phyloP scores from a whole-genome alignment of 2,888 invertebrate species.

The Lutraria lutraria region DNA sequence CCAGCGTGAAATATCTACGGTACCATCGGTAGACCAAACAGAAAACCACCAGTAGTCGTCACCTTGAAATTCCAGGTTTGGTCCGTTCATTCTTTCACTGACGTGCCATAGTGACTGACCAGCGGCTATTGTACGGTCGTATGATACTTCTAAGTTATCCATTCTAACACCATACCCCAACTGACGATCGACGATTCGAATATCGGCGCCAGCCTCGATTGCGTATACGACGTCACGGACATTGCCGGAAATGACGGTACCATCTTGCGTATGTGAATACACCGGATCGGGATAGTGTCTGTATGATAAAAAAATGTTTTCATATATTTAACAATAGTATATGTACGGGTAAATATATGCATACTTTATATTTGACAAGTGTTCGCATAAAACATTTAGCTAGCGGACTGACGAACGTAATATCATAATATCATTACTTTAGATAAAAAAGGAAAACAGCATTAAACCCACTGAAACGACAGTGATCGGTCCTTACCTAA shows the following conservation, averaged over 20 bases:
- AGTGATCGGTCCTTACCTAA: constrained; percentile 49
- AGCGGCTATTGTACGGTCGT: constrained; percentile 57
- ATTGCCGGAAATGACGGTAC: constrained; percentile 62
- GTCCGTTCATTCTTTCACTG: constrained; percentile 65
- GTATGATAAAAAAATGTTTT: background rate
- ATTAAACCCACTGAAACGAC: too few species aligned
- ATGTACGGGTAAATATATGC: too few species aligned
- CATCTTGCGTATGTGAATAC: constrained; percentile 69
- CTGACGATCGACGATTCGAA: constrained; percentile 67
- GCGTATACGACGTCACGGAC: constrained; percentile 65
- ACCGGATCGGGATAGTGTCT: constrained; percentile 58
- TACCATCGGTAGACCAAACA: constrained; percentile 68
- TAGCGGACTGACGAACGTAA: too few species aligned
- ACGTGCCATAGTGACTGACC: constrained; percentile 71
- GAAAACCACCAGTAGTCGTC: constrained; percentile 72
- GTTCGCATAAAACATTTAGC: too few species aligned
- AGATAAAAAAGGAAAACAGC: too few species aligned
- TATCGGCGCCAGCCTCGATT: constrained; percentile 66
- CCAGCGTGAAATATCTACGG: constrained; percentile 70
- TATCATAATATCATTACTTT: too few species aligned
- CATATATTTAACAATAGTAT: too few species aligned
- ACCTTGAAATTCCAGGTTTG: constrained; percentile 64
- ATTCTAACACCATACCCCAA: constrained; percentile 68
- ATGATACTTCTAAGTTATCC: constrained; percentile 68
- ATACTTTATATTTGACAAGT: too few species aligned